Base-by-base conservation (phyloP, 2,888 invertebrate species). In the Phoronis australis region DNA sequence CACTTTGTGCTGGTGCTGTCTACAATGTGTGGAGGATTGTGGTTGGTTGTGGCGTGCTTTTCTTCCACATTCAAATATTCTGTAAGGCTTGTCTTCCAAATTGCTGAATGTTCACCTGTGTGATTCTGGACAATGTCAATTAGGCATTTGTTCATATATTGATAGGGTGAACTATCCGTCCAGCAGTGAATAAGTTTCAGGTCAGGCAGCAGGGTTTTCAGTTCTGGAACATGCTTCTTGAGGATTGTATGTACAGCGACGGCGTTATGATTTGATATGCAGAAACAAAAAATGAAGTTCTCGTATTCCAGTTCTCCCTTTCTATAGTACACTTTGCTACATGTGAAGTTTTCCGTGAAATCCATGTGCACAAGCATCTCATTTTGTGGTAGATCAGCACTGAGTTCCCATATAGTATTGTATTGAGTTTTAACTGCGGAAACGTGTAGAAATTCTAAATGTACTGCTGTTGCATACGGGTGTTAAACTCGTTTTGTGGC, bases 351-450 rank as follows among this genome's bases (percentile, higher is more conserved):
- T 25, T 48, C 48, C 18, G 48, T 43, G 37, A 48, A 47, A 24
- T 47, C 47, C 47, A 47, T 47, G 21, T 27, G 42, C 4, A 47
- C 37, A 18, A 48, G 15, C 4, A 45, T 24, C 6, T 42, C 18
- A 42, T 42, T 6, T 5, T 5, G 6, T 42, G 42, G 42, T 4
- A 42, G 42, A 4, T 21, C 15, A 9, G 15, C 25, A 9, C 24
- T 41, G 15, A 46, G 5, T 20, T 23, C 6, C 21, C 46, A n/a
- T n/a, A n/a, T n/a, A n/a, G n/a, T 39, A n/a, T 39, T 25, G 40
- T 55, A 57, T 37, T 55, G 56, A 21, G 35, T 20, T 2, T 24
- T 21, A 1, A 54, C 47, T 20, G 51, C 26, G 3, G 9, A 38
- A 21, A 48, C 42, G 35, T 56, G 56, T 9, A 27, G 18, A 42